Percentiles rank a stretch among this genome's conserved stretches.
Evolutionary conservation across 2,797 vertebrate species (phyloP).

Genomic region (Hipposideros larvatus): DNA sequence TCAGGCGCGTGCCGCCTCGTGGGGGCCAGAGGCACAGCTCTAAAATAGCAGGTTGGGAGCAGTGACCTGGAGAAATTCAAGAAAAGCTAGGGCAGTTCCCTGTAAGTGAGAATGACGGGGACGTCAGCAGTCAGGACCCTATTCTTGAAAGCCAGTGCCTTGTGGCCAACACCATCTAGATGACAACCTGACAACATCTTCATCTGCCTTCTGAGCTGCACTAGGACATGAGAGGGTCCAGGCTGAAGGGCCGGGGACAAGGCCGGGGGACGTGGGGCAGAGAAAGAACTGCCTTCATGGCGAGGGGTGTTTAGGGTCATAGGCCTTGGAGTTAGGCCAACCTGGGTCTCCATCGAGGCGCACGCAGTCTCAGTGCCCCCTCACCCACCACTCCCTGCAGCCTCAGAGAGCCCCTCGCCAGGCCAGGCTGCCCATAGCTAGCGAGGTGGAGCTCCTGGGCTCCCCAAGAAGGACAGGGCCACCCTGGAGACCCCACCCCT

Average conservation of each 20-base stretch:
- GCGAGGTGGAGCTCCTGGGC: neutral
- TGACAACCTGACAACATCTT: neutral
- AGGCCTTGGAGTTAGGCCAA: no score
- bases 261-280: neutral
- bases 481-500: neutral
- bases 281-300: fast-evolving
- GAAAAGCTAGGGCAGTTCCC: neutral
- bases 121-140: neutral
- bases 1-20: neutral
- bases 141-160: neutral
- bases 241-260: neutral
- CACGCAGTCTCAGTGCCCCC: fast-evolving
- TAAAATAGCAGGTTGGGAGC: neutral
- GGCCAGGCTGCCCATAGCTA: fast-evolving
- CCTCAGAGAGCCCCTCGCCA: neutral
- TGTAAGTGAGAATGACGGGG: neutral
- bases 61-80: neutral
- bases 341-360: neutral
- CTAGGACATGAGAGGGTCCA: no score
- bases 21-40: neutral
- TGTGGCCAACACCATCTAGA: neutral
- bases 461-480: neutral
- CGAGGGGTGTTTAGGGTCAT: neutral
- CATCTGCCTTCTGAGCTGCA: fast-evolving
- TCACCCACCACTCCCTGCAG: fast-evolving